Percentiles rank a stretch among this genome's conserved stretches.
Evolutionary conservation across 2,888 invertebrate genomes (phyloP).

Genomic region (Pelosia muscerda): DNA sequence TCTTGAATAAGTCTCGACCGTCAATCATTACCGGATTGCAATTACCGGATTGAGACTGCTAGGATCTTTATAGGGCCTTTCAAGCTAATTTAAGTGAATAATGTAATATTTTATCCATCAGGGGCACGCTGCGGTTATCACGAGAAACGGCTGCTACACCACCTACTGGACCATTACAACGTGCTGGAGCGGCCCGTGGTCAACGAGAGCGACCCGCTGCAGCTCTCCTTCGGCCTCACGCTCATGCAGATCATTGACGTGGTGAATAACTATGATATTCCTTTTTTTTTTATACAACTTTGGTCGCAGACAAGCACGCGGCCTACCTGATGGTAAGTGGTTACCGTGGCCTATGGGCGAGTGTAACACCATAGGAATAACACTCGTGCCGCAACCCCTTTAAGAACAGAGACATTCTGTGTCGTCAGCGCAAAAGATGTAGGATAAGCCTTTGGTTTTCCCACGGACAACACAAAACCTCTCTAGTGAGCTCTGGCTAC

Average conservation of each 20-base stretch:
- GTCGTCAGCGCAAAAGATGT: too few relatives aligned
- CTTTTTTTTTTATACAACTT: too few relatives aligned
- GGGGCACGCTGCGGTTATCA: conserved; percentile 95
- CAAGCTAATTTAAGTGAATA: neutral
- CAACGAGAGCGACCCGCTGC: conserved; percentile 98
- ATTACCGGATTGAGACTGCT: neutral
- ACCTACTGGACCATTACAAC: conserved; percentile 97
- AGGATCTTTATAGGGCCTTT: neutral
- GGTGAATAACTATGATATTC: conserved; percentile 82
- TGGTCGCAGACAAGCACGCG: too few relatives aligned
- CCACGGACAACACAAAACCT: too few relatives aligned
- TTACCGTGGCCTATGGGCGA: too few relatives aligned
- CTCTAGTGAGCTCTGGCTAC: too few relatives aligned
- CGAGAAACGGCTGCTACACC: conserved; percentile 96
- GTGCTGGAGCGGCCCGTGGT: conserved; percentile 97
- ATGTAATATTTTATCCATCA: conserved; percentile 59
- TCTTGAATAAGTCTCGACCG: too few relatives aligned
- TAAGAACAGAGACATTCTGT: too few relatives aligned
- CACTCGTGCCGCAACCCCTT: too few relatives aligned
- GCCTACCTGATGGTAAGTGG: too few relatives aligned
- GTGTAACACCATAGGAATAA: too few relatives aligned
- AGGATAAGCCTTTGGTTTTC: too few relatives aligned
- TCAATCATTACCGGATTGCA: neutral
- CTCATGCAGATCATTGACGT: conserved; percentile 99
- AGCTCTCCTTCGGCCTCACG: conserved; percentile 98